Evolutionary conservation across 2,113 vertebrate genomes (phyloP), one percentile per base, ranked within the genome.

Genomic region (Phrynosoma blainvillii): DNA sequence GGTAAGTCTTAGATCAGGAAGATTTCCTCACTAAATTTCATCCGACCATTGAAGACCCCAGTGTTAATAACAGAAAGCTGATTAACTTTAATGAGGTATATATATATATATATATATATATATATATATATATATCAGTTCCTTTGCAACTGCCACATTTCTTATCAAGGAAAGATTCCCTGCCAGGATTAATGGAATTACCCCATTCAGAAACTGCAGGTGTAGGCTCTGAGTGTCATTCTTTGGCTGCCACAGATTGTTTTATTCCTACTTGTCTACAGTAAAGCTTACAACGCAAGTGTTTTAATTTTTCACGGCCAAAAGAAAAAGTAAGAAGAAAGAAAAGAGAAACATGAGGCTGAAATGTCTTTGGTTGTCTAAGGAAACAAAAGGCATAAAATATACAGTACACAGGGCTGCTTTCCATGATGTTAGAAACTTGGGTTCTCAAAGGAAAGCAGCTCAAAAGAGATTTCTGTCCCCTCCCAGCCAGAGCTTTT

Each of bases 41-140:
- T 78, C 87, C 68, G n/a, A 81, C 14, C 32, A 40, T 91, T 94
- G 89, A 47, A 62, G 89, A 91, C 81, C 91, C 86, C 30, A 62
- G 36, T 82, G 75, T 84, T 88, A 83, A 91, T 95, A 93, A 95
- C 82, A 89, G 75, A 74, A 92, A 93, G 90, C 68, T 80, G 91
- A 91, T 92, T 94, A 87, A 84, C 90, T 96, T 96, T 92, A 96
- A 94, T 94, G 91, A 93, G 90, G 93, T 94, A 89, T 89, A 94
- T 93, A 93, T 93, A 95, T 93, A 92, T 95, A 95, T 90, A 94
- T 93, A 93, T 93, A 95, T 93, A 92, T 94, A 95, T 90, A 94
- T 93, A 93, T 93, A 95, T 93, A 94, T 93, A 93, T 93, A 95
- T 93, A 92, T 95, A 95, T 90, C 93, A 92, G 92, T 90, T 92